Conservation (phyloP, 2,888 invertebrate genomes). For the Ferdinandea cuprea region DNA sequence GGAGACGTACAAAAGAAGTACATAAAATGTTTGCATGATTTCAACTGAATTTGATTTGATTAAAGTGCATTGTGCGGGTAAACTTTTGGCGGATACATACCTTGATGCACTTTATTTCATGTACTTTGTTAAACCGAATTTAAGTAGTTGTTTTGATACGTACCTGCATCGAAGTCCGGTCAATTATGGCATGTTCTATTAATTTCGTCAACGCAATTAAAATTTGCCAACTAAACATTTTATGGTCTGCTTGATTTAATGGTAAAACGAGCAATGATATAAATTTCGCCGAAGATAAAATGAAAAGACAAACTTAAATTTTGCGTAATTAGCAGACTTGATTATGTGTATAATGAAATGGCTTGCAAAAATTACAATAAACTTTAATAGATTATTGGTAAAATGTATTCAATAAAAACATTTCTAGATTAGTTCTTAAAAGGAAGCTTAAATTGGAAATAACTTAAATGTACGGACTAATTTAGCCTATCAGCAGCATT, state of each 20-base stretch:
- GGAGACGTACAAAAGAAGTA: slow-evolving; percentile 31
- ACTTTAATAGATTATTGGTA: too few species aligned
- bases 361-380: too few species aligned
- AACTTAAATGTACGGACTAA: too few species aligned
- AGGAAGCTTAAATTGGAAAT: too few species aligned
- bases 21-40: slow-evolving; percentile 49
- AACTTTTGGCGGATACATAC: background rate
- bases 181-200: slow-evolving; percentile 1
- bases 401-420: too few species aligned
- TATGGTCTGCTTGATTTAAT: slow-evolving; percentile 56
- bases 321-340: slow-evolving; percentile 3
- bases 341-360: background rate
- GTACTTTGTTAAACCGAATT: slow-evolving; percentile 14
- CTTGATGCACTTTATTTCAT: slow-evolving; percentile 16
- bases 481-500: too few species aligned
- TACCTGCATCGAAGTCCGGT: background rate
- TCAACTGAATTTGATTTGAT: slow-evolving; percentile 40
- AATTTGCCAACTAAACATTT: slow-evolving; percentile 54
- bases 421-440: too few species aligned
- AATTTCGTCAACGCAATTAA: slow-evolving; percentile 14
- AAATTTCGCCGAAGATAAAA: slow-evolving; percentile 26
- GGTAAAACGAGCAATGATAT: background rate
- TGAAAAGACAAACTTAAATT: background rate
- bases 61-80: slow-evolving; percentile 20
- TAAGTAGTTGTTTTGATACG: background rate